A percentile compares a stretch with the other conserved stretches of the same genome.
These are phyloP conservation scores for Rhinoderma darwinii DNA, from an alignment of 2,113 vertebrate species.

Conservation along the genomic window DNA sequence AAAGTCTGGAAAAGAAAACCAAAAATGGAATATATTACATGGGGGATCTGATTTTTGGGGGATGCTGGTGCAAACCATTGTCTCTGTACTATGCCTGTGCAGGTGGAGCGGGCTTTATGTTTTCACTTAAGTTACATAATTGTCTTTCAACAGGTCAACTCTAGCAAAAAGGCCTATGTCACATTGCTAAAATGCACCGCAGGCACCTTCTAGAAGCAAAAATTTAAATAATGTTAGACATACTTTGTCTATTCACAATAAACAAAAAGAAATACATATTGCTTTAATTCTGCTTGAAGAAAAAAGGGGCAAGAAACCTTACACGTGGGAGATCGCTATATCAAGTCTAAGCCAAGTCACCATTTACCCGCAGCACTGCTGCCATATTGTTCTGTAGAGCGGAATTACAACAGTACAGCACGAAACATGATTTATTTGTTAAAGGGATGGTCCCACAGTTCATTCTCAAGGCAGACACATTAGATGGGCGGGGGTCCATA, in stretches of 20 bases:
- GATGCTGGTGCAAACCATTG: constrained; percentile 69
- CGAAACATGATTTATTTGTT: too few species aligned
- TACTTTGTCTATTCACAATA: constrained; percentile 14
- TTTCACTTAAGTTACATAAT: constrained; percentile 55
- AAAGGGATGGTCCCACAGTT: too few species aligned
- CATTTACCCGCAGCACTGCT: constrained; percentile 72
- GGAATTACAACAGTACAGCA: background rate
- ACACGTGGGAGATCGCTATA: constrained; percentile 67
- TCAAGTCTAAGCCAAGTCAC: constrained; percentile 67
- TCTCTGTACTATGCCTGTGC: constrained; percentile 63
- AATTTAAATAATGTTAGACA: constrained; percentile 20
- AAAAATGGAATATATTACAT: constrained; percentile 75
- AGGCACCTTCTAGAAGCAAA: constrained; percentile 58
- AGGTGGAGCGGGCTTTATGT: constrained; percentile 62
- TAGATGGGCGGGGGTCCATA: background rate
- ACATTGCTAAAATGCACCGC: constrained; percentile 33
- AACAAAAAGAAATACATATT: constrained; percentile 65
- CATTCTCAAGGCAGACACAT: too few species aligned
- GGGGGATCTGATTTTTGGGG: constrained; percentile 59
- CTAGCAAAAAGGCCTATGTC: background rate
- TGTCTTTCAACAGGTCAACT: background rate
- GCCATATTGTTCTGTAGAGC: constrained; percentile 62
- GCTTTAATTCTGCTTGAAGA: constrained; percentile 72
- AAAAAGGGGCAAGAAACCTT: constrained; percentile 63
- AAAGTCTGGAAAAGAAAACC: constrained; percentile 64